These are phyloP conservation scores for Catalaphyllia jardinei DNA, from an alignment of 64 coral and sea anemone species.

Conservation along the genomic window DNA sequence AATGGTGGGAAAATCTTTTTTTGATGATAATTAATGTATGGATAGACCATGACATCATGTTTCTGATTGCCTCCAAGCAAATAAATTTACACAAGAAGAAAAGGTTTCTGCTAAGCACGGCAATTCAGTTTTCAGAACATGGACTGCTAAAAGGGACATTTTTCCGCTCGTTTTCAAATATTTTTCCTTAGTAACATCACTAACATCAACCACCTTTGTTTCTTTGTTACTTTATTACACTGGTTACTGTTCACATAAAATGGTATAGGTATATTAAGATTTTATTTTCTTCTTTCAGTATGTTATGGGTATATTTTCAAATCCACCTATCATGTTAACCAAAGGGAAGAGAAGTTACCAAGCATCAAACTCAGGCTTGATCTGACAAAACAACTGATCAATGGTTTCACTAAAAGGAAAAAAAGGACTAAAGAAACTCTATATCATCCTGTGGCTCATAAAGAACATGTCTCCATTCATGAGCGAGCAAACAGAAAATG, in stretches of 20 bases:
- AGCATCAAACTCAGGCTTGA: conserved; percentile 1
- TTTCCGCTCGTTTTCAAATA: too few species aligned
- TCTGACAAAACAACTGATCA: not conserved
- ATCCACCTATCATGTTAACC: not conserved
- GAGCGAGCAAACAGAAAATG: conserved; percentile 21
- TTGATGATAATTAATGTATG: too few species aligned
- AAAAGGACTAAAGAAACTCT: not conserved
- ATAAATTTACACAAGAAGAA: too few species aligned
- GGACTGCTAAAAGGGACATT: too few species aligned
- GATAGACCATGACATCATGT: too few species aligned
- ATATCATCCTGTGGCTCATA: not conserved
- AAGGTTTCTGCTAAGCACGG: too few species aligned
- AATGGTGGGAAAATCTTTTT: too few species aligned
- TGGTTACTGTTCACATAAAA: not conserved
- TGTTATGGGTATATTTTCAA: not conserved
- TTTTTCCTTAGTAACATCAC: not conserved
- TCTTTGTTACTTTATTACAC: conserved; percentile 15
- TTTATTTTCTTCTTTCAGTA: not conserved
- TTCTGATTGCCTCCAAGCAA: too few species aligned
- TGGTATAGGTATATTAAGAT: conserved; percentile 14
- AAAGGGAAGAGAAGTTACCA: not conserved
- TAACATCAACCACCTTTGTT: conserved; percentile 1
- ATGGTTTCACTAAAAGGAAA: not conserved
- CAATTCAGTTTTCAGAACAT: too few species aligned
- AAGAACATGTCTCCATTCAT: conserved; percentile 27